Evolutionary conservation across 2,888 invertebrate species (phyloP).

Genomic region (Rhorus exstirpatorius): DNA sequence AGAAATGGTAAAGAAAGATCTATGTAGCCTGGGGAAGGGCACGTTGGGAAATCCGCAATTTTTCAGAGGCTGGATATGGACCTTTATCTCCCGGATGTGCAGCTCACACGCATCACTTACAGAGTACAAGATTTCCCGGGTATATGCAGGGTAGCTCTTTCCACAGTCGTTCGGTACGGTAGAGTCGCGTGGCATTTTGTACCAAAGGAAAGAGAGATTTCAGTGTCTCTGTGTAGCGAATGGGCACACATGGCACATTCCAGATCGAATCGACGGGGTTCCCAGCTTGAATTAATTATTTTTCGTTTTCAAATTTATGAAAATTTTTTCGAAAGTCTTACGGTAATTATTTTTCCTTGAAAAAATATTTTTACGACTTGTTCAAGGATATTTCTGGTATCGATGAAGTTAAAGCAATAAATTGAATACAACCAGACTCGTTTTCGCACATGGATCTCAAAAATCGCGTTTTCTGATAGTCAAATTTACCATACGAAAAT

Average conservation of each 20-base stretch:
- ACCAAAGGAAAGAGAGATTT: slow-evolving; percentile 45
- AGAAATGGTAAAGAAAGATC: slow-evolving; percentile 37
- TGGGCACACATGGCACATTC: neutral
- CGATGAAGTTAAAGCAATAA: too few relatives aligned
- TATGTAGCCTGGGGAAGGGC: slow-evolving; percentile 9
- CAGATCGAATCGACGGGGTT: neutral
- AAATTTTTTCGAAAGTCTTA: too few relatives aligned
- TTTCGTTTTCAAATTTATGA: too few relatives aligned
- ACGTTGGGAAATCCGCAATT: slow-evolving; percentile 53
- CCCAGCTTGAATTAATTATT: too few relatives aligned
- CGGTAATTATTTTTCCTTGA: too few relatives aligned
- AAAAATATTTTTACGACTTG: too few relatives aligned
- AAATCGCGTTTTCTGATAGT: too few relatives aligned
- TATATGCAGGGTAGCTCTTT: slow-evolving; percentile 26
- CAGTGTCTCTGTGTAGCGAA: slow-evolving; percentile 32
- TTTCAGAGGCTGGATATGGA: slow-evolving; percentile 55
- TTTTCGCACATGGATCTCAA: too few relatives aligned
- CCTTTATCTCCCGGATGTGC: slow-evolving; percentile 49
- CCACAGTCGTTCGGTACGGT: slow-evolving; percentile 11
- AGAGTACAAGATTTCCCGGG: slow-evolving; percentile 64
- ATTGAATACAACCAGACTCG: too few relatives aligned
- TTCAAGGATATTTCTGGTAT: too few relatives aligned
- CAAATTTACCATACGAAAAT: too few relatives aligned
- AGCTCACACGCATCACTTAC: slow-evolving; percentile 63
- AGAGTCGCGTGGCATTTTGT: slow-evolving; percentile 38